Percentiles rank a stretch among this genome's conserved stretches.
phyloP scores from a whole-genome alignment of 2,888 invertebrate genomes.

The Volucella inanis region DNA sequence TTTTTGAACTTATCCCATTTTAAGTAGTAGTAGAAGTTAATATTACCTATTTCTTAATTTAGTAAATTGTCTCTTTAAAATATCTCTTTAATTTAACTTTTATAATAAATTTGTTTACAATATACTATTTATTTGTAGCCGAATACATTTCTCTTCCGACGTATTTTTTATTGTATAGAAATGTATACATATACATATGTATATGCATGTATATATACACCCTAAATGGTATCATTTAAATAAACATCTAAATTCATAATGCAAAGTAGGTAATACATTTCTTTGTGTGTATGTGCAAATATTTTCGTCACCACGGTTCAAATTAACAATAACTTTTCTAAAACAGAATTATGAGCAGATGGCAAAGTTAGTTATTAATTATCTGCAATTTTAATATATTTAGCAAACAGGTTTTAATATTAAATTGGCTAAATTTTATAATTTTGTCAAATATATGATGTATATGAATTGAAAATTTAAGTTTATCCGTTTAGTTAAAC shows the following conservation, averaged over 20 bases:
- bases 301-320: conserved; percentile 68
- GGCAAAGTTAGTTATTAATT: conserved; percentile 73
- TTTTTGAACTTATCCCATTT: conserved; percentile 77
- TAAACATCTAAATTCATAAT: conserved; percentile 68
- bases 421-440: conserved; percentile 76
- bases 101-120: conserved; percentile 74
- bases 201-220: conserved; percentile 29
- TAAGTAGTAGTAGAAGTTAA: conserved; percentile 76
- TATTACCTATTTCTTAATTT: conserved; percentile 78
- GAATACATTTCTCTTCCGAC: conserved; percentile 75
- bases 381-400: conserved; percentile 76
- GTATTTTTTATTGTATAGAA: conserved; percentile 52
- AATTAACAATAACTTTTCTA: conserved; percentile 71
- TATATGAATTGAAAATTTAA: conserved; percentile 71
- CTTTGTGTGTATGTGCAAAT: conserved; percentile 71
- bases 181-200: conserved; percentile 55
- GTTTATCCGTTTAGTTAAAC: conserved; percentile 68
- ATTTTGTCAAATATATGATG: conserved; percentile 73
- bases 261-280: conserved; percentile 73
- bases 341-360: conserved; percentile 64
- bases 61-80: conserved; percentile 76
- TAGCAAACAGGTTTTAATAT: conserved; percentile 69
- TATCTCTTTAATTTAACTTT: conserved; percentile 77
- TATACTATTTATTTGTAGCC: conserved; percentile 75
- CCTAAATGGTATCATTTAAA: conserved; percentile 56